Conservation (phyloP, 2,888 invertebrate genomes). For the Agonopterix alstromeriana region DNA sequence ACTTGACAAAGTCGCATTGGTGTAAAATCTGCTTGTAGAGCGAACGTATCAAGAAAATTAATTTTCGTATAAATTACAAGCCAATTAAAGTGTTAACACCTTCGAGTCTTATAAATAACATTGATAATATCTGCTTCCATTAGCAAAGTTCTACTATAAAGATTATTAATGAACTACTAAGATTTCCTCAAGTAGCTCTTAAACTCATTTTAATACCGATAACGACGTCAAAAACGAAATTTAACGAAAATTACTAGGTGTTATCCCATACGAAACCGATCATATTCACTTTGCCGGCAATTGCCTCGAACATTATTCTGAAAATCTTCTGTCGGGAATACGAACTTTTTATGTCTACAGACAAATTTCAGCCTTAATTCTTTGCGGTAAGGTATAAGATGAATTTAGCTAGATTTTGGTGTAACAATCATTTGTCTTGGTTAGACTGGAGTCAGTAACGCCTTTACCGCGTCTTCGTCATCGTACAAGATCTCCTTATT, state of each 20-base stretch:
- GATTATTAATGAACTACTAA: neutral
- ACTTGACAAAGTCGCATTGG: too few species aligned
- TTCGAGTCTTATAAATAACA: too few species aligned
- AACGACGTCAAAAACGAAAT: neutral
- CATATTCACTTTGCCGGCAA: conserved; percentile 6
- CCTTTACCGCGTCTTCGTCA: conserved; percentile 46
- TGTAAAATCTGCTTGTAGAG: too few species aligned
- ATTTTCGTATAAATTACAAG: too few species aligned
- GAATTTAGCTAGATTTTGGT: neutral
- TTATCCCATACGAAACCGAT: conserved; percentile 2
- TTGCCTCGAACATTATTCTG: conserved; percentile 9
- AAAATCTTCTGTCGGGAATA: neutral
- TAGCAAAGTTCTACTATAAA: too few species aligned
- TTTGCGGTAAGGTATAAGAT: neutral
- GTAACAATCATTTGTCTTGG: conserved; percentile 45
- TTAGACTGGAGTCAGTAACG: conserved; percentile 38
- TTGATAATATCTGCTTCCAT: too few species aligned
- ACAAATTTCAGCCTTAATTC: too few species aligned
- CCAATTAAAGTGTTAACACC: too few species aligned
- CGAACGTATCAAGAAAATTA: too few species aligned
- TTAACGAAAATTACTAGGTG: neutral
- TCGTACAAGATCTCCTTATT: conserved; percentile 19
- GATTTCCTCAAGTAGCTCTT: neutral
- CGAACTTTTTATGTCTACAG: conserved; percentile 1
- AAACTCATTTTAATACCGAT: neutral